Base-by-base conservation (phyloP, 2,888 invertebrate species). In the Catonia carolina region DNA sequence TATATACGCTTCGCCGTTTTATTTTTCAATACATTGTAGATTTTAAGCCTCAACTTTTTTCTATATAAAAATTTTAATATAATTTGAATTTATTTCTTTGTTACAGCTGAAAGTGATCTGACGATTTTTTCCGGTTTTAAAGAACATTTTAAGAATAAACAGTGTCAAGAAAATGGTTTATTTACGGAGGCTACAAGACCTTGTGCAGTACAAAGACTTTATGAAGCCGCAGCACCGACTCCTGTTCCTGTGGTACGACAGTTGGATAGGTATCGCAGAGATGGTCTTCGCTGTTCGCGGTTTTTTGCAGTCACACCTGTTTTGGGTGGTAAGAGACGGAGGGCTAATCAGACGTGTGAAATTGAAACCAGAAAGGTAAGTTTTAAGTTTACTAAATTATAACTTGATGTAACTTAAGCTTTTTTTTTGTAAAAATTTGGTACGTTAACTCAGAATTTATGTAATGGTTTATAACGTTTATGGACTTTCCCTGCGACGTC, bases 61-160 rank as follows among this genome's bases (percentile, higher is more conserved):
- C n/a, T n/a, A n/a, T n/a, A n/a, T n/a, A n/a, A n/a, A n/a, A n/a
- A n/a, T n/a, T n/a, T n/a, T n/a, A n/a, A n/a, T n/a, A n/a, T n/a
- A n/a, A n/a, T n/a, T n/a, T n/a, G n/a, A n/a, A n/a, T n/a, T n/a
- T n/a, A n/a, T n/a, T n/a, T 62, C 66, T 71, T 74, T 74, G 71
- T 86, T 84, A 52, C 82, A 93, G 93, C 93, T 74, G 92, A 91
- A 78, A 88, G 93, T 71, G 90, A 92, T 79, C 85, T 94, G 75
- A 85, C 86, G 70, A 83, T 85, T 72, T 93, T 92, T 79, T 89
- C 89, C 66, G 72, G 81, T 67, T 81, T 85, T 71, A 88, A 84
- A 75, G 78, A 81, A 66, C 88, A 90, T 77, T 91, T 83, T 77
- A 80, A 78, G 71, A 79, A 85, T 66, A 78, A 79, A 69, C 83